A percentile compares a stretch with the other conserved stretches of the same genome.
phyloP scores from a whole-genome alignment of 2,797 vertebrate species.

The Liasis olivaceus region DNA sequence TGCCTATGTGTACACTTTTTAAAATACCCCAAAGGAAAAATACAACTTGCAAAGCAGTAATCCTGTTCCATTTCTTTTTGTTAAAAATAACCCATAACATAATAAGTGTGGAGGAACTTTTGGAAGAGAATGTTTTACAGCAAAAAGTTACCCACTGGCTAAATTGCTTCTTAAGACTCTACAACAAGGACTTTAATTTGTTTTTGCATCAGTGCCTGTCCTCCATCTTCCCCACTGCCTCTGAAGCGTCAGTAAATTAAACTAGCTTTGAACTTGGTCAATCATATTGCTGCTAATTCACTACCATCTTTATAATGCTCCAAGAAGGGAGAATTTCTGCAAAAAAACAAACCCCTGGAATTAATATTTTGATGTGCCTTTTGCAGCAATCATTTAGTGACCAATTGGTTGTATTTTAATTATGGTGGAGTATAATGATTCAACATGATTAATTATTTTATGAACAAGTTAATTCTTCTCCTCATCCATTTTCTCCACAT shows the following conservation, averaged over 20 bases:
- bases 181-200: not conserved
- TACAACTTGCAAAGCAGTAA: not conserved
- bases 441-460: not conserved
- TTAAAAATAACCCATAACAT: conserved; percentile 11
- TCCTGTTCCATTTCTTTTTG: conserved; percentile 19
- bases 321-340: not conserved
- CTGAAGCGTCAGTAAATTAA: not conserved
- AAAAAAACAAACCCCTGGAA: not conserved
- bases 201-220: not conserved
- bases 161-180: conserved; percentile 30
- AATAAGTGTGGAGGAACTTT: not conserved
- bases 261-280: not conserved
- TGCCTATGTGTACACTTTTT: conserved; percentile 14
- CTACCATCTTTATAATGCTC: not conserved
- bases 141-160: conserved; percentile 18
- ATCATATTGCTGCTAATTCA: not conserved
- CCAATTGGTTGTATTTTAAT: not conserved
- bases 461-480: not conserved
- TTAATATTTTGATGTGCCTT: not conserved
- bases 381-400: not conserved
- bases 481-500: not conserved
- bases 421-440: not conserved
- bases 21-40: conserved; percentile 11
- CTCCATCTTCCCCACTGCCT: not conserved
- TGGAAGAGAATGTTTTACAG: not conserved